Percentiles rank a stretch among this genome's conserved stretches.
Evolutionary conservation across 2,797 vertebrate species (phyloP).

Genomic region (Neomorphus geoffroyi): DNA sequence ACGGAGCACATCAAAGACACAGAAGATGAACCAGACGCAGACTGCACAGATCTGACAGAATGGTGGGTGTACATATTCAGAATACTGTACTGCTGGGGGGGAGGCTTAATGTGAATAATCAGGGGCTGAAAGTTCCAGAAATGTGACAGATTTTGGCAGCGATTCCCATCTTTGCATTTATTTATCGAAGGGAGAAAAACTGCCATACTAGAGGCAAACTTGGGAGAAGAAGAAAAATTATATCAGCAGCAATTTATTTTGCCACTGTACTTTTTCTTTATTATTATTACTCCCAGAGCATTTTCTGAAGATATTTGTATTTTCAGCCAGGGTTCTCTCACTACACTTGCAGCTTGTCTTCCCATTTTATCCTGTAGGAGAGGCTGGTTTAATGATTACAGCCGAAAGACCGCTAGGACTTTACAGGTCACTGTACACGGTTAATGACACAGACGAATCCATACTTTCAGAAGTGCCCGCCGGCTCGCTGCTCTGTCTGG

Average conservation of each 20-base stretch:
- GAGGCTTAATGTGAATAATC: conserved; percentile 65
- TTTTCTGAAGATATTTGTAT: conserved; percentile 56
- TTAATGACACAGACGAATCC: conserved; percentile 46
- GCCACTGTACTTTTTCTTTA: conserved; percentile 24
- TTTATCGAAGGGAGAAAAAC: conserved; percentile 52
- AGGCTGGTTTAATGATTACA: conserved; percentile 50
- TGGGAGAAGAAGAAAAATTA: conserved; percentile 55
- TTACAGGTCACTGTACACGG: not conserved
- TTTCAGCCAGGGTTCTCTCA: conserved; percentile 17
- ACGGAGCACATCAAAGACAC: conserved; percentile 71
- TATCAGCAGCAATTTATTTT: conserved; percentile 60
- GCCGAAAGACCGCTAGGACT: conserved; percentile 20
- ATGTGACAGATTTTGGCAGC: conserved; percentile 72
- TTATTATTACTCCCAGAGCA: conserved; percentile 53
- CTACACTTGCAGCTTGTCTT: conserved; percentile 5
- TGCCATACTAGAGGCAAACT: conserved; percentile 64
- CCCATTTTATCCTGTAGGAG: not conserved
- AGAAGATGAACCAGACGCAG: conserved; percentile 72
- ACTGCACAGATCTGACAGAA: conserved; percentile 68
- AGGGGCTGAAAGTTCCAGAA: conserved; percentile 70
- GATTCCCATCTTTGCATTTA: conserved; percentile 65
- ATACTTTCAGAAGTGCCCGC: not conserved
- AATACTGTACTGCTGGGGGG: conserved; percentile 28
- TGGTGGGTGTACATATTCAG: conserved; percentile 71
- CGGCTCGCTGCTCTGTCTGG: not conserved